Percentiles rank a stretch among this genome's conserved stretches.
Evolutionary conservation across 2,888 invertebrate species (phyloP).

Genomic region (Oegoconia quadripuncta): DNA sequence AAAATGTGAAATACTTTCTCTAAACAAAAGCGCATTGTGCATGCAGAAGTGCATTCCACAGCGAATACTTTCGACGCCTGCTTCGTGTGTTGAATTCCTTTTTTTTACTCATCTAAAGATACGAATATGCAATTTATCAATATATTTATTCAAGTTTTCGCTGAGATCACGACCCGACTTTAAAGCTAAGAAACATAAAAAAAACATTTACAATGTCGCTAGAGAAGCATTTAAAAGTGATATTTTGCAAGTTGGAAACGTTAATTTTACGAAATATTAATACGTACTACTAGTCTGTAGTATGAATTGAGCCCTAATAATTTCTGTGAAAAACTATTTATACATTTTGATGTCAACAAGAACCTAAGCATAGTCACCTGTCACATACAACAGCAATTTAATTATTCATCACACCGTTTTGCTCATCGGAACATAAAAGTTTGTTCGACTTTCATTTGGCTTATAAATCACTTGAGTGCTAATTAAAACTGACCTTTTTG

Average conservation of each 20-base stretch:
- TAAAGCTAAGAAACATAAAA: no score
- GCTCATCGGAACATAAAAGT: conserved; percentile 27
- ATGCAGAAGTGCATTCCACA: conserved; percentile 74
- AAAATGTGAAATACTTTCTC: conserved; percentile 77
- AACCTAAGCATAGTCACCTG: no score
- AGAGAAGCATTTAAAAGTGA: no score
- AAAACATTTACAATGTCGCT: no score
- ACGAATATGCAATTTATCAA: conserved; percentile 17
- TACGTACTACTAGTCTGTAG: no score
- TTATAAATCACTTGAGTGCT: conserved; percentile 64
- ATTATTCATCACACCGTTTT: neutral
- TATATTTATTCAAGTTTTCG: no score
- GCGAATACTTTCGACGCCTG: conserved; percentile 76
- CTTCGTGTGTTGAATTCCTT: conserved; percentile 44
- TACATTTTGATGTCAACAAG: neutral
- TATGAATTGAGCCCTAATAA: no score
- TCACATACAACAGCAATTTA: neutral
- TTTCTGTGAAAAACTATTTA: neutral
- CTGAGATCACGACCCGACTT: no score
- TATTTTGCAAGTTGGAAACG: neutral
- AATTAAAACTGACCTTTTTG: conserved; percentile 67
- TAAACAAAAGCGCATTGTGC: conserved; percentile 77
- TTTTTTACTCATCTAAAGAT: conserved; percentile 52
- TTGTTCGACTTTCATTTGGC: conserved; percentile 55
- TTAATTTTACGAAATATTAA: neutral